Evolutionary conservation across 1,140 invertebrate genomes (phyloP).

Genomic region (Aricia agestis): DNA sequence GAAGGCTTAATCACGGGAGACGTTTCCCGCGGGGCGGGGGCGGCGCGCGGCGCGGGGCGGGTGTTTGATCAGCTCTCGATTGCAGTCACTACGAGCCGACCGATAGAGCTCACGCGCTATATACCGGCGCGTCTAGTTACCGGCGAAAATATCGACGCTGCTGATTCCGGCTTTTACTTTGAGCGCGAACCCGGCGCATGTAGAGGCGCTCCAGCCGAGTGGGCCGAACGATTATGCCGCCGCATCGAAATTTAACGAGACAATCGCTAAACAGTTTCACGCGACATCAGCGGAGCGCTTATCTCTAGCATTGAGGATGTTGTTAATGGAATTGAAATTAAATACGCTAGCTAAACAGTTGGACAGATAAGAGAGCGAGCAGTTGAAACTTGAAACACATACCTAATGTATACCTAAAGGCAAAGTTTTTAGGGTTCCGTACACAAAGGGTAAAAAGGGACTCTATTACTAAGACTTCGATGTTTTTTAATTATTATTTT

Average conservation of each 20-base stretch:
- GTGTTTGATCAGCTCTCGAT: conserved; percentile 61
- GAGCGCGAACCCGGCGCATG: neutral
- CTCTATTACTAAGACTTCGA: no score
- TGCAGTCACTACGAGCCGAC: conserved; percentile 31
- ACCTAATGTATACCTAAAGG: no score
- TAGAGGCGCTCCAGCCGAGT: neutral
- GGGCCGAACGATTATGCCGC: neutral
- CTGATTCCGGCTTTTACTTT: neutral
- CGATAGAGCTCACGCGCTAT: conserved; percentile 18
- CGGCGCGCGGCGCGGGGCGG: conserved; percentile 35
- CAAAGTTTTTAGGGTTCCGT: no score
- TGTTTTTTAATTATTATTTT: no score
- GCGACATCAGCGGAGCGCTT: neutral
- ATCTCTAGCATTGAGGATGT: neutral
- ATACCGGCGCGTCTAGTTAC: conserved; percentile 16
- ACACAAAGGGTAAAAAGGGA: no score
- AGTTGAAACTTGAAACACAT: no score
- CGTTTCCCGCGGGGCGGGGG: conserved; percentile 38
- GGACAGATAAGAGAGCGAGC: neutral
- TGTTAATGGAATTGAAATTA: neutral
- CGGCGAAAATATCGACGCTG: neutral
- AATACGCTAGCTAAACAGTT: neutral
- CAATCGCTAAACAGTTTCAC: neutral
- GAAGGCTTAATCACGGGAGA: conserved; percentile 70
- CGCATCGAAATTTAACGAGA: neutral